These are phyloP conservation scores for Cryptomyrus ogoouensis DNA, from an alignment of 2,113 vertebrate genomes.

Conservation along the genomic window DNA sequence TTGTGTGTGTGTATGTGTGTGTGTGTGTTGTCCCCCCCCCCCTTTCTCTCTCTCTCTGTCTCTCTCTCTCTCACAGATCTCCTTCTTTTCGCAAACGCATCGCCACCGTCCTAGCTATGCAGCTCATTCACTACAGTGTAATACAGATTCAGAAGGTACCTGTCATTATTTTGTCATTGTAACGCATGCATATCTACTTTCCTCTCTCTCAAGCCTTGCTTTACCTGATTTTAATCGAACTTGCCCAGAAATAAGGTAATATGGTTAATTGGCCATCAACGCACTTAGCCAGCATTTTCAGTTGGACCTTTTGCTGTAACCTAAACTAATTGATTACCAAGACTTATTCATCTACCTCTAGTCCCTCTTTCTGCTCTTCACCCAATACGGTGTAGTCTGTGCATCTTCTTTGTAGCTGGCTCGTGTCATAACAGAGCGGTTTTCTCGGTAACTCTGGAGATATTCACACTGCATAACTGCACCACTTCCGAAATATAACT, in stretches of 20 bases:
- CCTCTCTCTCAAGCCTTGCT: background rate
- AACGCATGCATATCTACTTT: background rate
- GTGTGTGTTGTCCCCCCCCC: background rate
- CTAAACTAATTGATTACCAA: background rate
- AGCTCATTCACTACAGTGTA: slow-evolving; percentile 6
- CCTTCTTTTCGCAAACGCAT: slow-evolving; percentile 25
- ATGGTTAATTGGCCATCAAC: background rate
- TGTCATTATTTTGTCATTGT: background rate
- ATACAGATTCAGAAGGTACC: background rate
- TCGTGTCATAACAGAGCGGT: background rate
- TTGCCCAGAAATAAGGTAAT: background rate
- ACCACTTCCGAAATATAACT: background rate
- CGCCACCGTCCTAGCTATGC: background rate
- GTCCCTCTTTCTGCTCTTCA: background rate
- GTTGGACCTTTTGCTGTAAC: background rate
- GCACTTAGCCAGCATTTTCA: background rate
- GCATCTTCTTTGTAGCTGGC: background rate
- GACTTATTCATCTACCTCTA: background rate
- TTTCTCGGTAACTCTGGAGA: background rate
- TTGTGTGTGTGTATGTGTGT: slow-evolving; percentile 30
- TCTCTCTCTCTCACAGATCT: slow-evolving; percentile 29
- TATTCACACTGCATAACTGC: background rate
- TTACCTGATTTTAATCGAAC: background rate
- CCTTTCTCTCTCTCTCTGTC: slow-evolving; percentile 15
- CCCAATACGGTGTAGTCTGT: background rate